phyloP scores from a whole-genome alignment of 2,888 invertebrate genomes.

The Brachyptera putata region DNA sequence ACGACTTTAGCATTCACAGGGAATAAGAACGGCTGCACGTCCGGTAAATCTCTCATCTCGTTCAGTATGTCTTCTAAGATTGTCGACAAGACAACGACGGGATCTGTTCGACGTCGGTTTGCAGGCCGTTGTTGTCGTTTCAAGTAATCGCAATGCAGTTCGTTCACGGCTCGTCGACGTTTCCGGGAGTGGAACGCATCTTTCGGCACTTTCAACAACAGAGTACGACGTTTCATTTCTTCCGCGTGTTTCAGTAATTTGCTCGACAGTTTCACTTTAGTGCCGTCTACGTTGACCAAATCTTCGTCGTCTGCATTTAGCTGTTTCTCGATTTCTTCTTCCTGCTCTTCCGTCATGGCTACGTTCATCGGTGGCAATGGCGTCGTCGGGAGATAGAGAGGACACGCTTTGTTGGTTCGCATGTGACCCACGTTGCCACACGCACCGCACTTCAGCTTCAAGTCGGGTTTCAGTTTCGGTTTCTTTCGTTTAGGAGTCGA shows the following conservation, averaged over 20 bases:
- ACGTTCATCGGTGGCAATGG: conserved; percentile 60
- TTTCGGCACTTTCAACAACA: conserved; percentile 74
- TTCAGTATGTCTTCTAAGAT: conserved; percentile 88
- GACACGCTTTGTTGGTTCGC: conserved; percentile 97
- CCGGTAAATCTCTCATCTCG: conserved; percentile 86
- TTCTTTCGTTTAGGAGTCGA: conserved; percentile 62
- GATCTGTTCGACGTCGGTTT: conserved; percentile 90
- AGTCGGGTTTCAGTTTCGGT: conserved; percentile 76
- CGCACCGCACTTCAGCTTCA: conserved; percentile 85
- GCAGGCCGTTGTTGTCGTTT: conserved; percentile 77
- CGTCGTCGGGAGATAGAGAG: conserved; percentile 74
- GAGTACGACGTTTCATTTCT: conserved; percentile 72
- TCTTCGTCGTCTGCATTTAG: conserved; percentile 78
- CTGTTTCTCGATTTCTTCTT: conserved; percentile 71
- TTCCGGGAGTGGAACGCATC: conserved; percentile 62
- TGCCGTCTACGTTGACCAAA: conserved; percentile 89
- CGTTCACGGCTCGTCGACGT: conserved; percentile 59
- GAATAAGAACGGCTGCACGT: conserved; percentile 87
- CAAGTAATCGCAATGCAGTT: conserved; percentile 84
- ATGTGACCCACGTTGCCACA: conserved; percentile 54
- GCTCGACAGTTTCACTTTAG: conserved; percentile 85
- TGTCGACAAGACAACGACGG: conserved; percentile 89
- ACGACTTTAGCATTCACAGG: conserved; percentile 94
- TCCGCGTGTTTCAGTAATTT: conserved; percentile 87
- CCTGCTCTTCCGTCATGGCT: conserved; percentile 73